phyloP scores from a whole-genome alignment of 2,113 vertebrate species.

The Pycnonotus jocosus region DNA sequence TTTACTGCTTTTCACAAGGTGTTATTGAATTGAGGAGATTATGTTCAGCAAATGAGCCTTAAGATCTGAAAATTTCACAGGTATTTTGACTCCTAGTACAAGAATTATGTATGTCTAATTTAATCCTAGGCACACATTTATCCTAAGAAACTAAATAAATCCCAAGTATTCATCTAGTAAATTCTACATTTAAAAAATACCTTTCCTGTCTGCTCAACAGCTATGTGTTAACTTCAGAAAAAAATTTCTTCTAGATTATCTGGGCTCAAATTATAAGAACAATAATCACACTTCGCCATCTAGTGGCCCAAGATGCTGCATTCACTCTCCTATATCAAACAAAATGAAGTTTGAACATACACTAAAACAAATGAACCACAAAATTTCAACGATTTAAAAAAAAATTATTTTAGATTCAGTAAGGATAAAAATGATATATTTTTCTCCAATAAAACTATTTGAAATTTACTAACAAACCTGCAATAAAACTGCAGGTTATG shows the following conservation, averaged over 20 bases:
- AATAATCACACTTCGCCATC: slow-evolving; percentile 55
- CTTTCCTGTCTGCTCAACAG: not conserved
- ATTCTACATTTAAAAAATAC: not conserved
- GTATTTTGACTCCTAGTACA: not conserved
- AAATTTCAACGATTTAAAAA: not conserved
- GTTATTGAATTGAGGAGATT: not conserved
- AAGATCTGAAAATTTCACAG: not conserved
- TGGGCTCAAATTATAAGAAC: not conserved
- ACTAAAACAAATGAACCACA: not conserved
- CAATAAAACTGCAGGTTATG: not conserved
- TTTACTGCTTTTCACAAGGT: not conserved
- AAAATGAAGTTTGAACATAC: not conserved
- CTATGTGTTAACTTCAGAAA: not conserved
- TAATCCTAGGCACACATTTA: not conserved
- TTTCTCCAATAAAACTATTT: not conserved
- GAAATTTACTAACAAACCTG: not conserved
- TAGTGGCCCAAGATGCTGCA: slow-evolving; percentile 22
- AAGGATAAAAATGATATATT: not conserved
- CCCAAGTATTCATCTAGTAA: not conserved
- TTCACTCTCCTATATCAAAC: not conserved
- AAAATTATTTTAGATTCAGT: not conserved
- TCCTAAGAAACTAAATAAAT: not conserved
- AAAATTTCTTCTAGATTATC: not conserved
- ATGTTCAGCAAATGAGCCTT: not conserved
- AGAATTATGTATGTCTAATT: not conserved